Percentiles rank a stretch among this genome's conserved stretches.
Evolutionary conservation across 2,888 invertebrate genomes (phyloP).

Genomic region (Cataglyphis livida): DNA sequence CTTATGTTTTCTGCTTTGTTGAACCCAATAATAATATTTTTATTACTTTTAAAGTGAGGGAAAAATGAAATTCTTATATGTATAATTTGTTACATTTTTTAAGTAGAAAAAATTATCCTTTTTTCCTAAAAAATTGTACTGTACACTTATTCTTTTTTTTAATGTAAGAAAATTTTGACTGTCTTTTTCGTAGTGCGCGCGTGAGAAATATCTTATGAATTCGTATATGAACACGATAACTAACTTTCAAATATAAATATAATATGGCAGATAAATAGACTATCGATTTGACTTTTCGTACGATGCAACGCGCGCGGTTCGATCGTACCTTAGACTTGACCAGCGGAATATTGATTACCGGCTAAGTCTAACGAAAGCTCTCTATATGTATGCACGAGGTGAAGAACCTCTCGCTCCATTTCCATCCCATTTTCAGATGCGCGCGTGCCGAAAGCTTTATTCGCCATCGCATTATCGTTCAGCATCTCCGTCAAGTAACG

Average conservation of each 20-base stretch:
- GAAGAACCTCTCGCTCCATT: conserved; percentile 83
- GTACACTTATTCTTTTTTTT: not conserved
- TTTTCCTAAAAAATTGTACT: not conserved
- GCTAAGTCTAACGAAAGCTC: conserved; percentile 52
- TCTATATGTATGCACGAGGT: conserved; percentile 74
- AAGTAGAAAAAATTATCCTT: not conserved
- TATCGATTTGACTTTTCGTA: conserved; percentile 30
- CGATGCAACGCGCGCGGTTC: conserved; percentile 29
- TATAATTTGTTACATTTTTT: not conserved
- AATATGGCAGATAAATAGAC: not conserved
- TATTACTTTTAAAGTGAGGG: not conserved
- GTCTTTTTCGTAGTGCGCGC: not conserved
- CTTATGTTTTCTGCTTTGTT: not conserved
- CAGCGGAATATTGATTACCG: conserved; percentile 79
- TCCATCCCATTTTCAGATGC: conserved; percentile 67
- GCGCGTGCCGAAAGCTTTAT: conserved; percentile 35
- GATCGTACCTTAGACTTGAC: conserved; percentile 69
- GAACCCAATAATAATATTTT: not conserved
- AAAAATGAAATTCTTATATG: not conserved
- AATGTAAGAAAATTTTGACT: not conserved
- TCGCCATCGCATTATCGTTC: conserved; percentile 27
- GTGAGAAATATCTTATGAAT: not conserved
- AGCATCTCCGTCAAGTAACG: conserved; percentile 20
- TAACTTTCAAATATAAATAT: not conserved
- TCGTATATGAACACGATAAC: not conserved